Evolutionary conservation across 2,113 vertebrate genomes (phyloP), one percentile per base, ranked within the genome.

Genomic region (Silurus asotus): DNA sequence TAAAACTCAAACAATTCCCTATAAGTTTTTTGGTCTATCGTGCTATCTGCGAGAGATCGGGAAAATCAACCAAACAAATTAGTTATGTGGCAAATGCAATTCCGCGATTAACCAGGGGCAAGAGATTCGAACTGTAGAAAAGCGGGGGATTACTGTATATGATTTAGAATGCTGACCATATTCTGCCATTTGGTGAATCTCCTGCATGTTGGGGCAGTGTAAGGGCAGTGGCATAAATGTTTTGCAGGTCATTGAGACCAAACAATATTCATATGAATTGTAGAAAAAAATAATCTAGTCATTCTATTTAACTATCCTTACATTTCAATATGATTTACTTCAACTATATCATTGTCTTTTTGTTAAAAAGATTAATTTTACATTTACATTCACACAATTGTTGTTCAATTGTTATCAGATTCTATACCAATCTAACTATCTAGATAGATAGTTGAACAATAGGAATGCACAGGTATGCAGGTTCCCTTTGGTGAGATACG

Each of bases 381-480:
- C 37, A 37, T 37, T 37, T 37, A 37, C 37, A 37, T 37, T 37
- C 6, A 28, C 1, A 5, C 6, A 28, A 69, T 72, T 72, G 17
- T 72, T 72, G 3, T 72, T 9, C 19, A 72, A 69, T 28, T 28
- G 4, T 1, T 69, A 13, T 15, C 25, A 28, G 25, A 37, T 37
- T 37, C 15, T 15, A 37, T 69, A 37, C 13, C 11, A 14, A 37
- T 28, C 11, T 28, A 69, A 28, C 65, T 37, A 69, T 69, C 13
- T 69, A 17, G 17, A 69, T 37, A 6, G 11, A 37, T 15, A 37
- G 23, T 3, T 25, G 69, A 6, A 83, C 51, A 45, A 79, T 55
- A 37, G 7, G 2, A 15, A 45, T 49, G 28, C n/a, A 9, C 53
- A 90, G 83, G 75, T 87, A 86, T 84, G 65, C 25, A 59, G 15